These are phyloP conservation scores for Tuberolachnus salignus DNA, from an alignment of 2,888 invertebrate species.

Conservation along the genomic window DNA sequence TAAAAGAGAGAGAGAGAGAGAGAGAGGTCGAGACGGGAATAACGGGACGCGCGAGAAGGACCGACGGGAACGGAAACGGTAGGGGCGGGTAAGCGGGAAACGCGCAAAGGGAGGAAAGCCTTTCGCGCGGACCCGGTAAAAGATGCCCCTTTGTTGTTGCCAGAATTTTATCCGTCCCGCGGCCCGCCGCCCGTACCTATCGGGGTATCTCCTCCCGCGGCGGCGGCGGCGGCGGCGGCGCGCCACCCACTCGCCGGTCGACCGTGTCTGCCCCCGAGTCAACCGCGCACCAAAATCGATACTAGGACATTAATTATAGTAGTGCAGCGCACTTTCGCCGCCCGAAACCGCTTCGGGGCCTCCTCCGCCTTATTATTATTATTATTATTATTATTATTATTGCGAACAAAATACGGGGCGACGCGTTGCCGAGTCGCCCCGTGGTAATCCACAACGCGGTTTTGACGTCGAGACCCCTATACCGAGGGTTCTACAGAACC, in stretches of 20 bases:
- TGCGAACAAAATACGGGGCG: no score
- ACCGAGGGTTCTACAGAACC: no score
- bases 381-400: no score
- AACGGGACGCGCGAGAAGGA: neutral
- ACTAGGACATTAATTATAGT: constrained; percentile 52
- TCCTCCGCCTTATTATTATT: no score
- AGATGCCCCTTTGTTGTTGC: constrained; percentile 55
- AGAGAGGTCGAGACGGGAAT: neutral
- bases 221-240: neutral
- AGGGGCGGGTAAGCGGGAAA: no score
- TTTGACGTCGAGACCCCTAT: no score
- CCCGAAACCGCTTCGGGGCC: constrained; percentile 30
- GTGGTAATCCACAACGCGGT: no score
- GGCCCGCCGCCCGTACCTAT: neutral
- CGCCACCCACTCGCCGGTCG: constrained; percentile 28
- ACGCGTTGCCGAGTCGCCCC: no score
- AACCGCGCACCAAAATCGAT: constrained; percentile 51
- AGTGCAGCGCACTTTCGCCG: constrained; percentile 38
- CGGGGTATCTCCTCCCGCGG: neutral
- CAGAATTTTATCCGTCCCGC: constrained; percentile 52
- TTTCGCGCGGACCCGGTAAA: constrained; percentile 46
- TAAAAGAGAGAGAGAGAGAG: neutral
- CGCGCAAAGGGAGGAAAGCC: constrained; percentile 23
- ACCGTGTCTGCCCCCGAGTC: constrained; percentile 41
- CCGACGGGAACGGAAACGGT: neutral